Percentiles rank a stretch among this genome's conserved stretches.
These are phyloP conservation scores for Malthinus seriepunctatus DNA, from an alignment of 2,888 invertebrate species.

Conservation along the genomic window DNA sequence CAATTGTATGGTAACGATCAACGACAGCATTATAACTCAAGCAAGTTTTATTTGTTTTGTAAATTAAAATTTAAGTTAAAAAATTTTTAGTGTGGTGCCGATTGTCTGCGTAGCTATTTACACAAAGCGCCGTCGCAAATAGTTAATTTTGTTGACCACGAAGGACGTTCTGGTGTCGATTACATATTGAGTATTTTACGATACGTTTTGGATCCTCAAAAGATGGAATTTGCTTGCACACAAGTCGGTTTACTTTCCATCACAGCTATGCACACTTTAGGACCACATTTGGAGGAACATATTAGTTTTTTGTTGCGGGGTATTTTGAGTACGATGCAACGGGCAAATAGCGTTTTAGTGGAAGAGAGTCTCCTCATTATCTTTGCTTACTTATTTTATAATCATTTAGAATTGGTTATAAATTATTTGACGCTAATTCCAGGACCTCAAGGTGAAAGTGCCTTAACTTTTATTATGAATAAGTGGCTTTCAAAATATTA, in stretches of 20 bases:
- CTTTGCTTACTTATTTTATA: slow-evolving; percentile 32
- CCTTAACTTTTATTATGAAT: slow-evolving; percentile 29
- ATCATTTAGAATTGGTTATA: slow-evolving; percentile 23
- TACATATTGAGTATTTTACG: slow-evolving; percentile 30
- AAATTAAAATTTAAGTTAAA: background rate
- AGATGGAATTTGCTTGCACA: slow-evolving; percentile 24
- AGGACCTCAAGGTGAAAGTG: slow-evolving; percentile 33
- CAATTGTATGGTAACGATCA: slow-evolving; percentile 24
- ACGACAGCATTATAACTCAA: slow-evolving; percentile 25
- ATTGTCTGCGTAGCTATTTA: slow-evolving; percentile 29
- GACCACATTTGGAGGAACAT: slow-evolving; percentile 22
- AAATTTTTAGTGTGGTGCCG: slow-evolving; percentile 28
- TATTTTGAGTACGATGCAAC: slow-evolving; percentile 31
- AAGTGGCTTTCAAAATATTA: slow-evolving; percentile 23
- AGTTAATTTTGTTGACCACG: slow-evolving; percentile 19
- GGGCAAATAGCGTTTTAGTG: slow-evolving; percentile 15
- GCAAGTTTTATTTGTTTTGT: slow-evolving; percentile 14
- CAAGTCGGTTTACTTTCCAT: slow-evolving; percentile 31
- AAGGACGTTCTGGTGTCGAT: slow-evolving; percentile 28
- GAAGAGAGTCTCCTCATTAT: slow-evolving; percentile 29
- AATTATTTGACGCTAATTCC: slow-evolving; percentile 31
- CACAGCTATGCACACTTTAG: slow-evolving; percentile 28
- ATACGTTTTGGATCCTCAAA: slow-evolving; percentile 30
- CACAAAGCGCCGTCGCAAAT: slow-evolving; percentile 24
- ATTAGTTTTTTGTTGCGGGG: slow-evolving; percentile 27